Percentiles rank a stretch among this genome's conserved stretches.
Evolutionary conservation across 2,113 vertebrate genomes (phyloP).

Genomic region (Poeciliopsis retropinna): DNA sequence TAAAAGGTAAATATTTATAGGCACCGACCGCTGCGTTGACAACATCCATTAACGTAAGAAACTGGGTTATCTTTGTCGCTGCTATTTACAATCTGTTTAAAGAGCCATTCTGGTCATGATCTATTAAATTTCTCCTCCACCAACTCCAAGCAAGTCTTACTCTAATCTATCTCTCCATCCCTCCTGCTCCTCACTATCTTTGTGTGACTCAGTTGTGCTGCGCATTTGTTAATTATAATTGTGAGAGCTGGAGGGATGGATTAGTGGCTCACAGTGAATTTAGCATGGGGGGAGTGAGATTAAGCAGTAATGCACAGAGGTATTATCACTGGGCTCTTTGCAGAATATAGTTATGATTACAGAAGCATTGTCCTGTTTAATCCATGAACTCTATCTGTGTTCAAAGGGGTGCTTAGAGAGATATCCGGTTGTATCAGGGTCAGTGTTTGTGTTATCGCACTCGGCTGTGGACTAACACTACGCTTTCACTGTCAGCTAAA

Average conservation of each 20-base stretch:
- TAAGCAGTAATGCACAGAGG: conserved; percentile 67
- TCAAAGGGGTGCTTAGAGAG: conserved; percentile 13
- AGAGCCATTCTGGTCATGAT: neutral
- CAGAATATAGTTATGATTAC: conserved; percentile 70
- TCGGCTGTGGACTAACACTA: conserved; percentile 6
- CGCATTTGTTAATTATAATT: conserved; percentile 73
- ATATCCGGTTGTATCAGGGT: conserved; percentile 28
- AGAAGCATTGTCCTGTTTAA: conserved; percentile 70
- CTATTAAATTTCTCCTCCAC: conserved; percentile 1
- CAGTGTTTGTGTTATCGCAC: conserved; percentile 22
- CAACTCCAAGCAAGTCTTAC: conserved; percentile 29
- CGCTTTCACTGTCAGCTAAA: conserved; percentile 8
- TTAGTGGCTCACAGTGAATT: conserved; percentile 70
- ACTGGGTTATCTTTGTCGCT: conserved; percentile 6
- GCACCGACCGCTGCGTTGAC: conserved; percentile 15
- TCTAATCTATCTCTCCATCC: conserved; percentile 30
- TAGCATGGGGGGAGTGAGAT: conserved; percentile 59
- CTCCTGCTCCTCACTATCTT: conserved; percentile 26
- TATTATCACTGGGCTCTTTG: conserved; percentile 68
- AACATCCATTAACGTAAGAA: conserved; percentile 1
- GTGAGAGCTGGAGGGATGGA: conserved; percentile 67
- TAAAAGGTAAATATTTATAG: conserved; percentile 13
- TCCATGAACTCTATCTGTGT: conserved; percentile 47
- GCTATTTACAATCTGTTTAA: conserved; percentile 13
- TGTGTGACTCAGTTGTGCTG: conserved; percentile 48